Conservation (phyloP, 2,113 vertebrate genomes). For the Psilopsiagon aymara region DNA sequence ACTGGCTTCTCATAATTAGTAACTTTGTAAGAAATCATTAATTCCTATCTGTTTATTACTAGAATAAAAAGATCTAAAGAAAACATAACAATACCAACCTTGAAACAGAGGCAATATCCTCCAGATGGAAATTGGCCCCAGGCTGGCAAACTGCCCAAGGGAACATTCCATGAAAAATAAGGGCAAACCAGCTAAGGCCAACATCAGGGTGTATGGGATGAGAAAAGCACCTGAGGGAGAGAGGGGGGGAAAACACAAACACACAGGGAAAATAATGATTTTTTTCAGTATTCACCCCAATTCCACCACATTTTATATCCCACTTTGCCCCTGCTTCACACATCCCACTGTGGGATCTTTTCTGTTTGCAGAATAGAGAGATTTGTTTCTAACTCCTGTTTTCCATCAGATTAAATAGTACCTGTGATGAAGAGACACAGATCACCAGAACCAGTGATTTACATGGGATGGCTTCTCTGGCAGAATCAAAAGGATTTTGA, state of each 20-base stretch:
- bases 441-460: neutral
- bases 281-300: neutral
- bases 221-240: constrained; percentile 89
- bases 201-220: constrained; percentile 91
- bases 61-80: neutral
- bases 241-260: neutral
- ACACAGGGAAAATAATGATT: neutral
- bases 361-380: neutral
- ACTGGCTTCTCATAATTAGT: neutral
- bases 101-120: constrained; percentile 87
- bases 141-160: constrained; percentile 93
- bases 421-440: neutral
- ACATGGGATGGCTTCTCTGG: neutral
- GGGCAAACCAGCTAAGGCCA: constrained; percentile 88
- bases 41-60: neutral
- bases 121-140: constrained; percentile 91
- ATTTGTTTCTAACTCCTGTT: neutral
- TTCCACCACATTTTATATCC: neutral
- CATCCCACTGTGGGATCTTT: neutral
- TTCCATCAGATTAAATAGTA: neutral
- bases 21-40: neutral
- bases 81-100: constrained; percentile 77
- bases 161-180: constrained; percentile 95
- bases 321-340: neutral
- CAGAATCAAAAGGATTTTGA: neutral